phyloP scores from a whole-genome alignment of 2,888 invertebrate species.

The Chymomyza amoena region DNA sequence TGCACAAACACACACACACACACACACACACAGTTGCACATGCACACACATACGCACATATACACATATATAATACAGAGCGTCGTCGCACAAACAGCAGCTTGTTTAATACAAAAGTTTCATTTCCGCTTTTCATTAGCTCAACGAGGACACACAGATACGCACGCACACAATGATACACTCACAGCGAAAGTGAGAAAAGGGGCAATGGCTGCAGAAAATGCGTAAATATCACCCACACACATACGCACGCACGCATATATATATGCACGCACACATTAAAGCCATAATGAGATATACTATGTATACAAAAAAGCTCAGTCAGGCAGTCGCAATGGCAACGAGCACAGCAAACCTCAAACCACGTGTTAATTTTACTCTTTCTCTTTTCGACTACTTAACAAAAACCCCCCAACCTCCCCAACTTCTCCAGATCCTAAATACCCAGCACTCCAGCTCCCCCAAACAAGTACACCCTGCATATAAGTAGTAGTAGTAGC shows the following conservation, averaged over 20 bases:
- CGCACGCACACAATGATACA: conserved; percentile 43
- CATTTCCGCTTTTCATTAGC: conserved; percentile 73
- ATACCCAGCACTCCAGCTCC: not conserved
- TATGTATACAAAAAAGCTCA: conserved; percentile 48
- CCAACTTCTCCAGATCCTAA: not conserved
- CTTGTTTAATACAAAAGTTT: conserved; percentile 71
- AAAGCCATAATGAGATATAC: conserved; percentile 63
- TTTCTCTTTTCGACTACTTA: conserved; percentile 13
- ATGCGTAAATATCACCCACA: conserved; percentile 62
- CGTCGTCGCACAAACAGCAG: conserved; percentile 23
- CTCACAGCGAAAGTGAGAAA: not conserved
- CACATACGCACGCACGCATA: conserved; percentile 15
- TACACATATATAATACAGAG: conserved; percentile 1
- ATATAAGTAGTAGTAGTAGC: not conserved
- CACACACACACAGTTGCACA: conserved; percentile 12
- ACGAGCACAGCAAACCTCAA: conserved; percentile 62
- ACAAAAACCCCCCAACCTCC: not conserved
- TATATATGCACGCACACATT: conserved; percentile 35
- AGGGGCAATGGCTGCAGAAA: conserved; percentile 29
- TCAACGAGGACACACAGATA: conserved; percentile 67
- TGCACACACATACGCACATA: conserved; percentile 19
- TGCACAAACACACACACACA: conserved; percentile 21
- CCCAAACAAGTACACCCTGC: no score
- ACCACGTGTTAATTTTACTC: conserved; percentile 70
- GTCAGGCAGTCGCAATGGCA: conserved; percentile 47